phyloP scores from a whole-genome alignment of 2,888 invertebrate genomes.

The Pachliopta kotzebuea region DNA sequence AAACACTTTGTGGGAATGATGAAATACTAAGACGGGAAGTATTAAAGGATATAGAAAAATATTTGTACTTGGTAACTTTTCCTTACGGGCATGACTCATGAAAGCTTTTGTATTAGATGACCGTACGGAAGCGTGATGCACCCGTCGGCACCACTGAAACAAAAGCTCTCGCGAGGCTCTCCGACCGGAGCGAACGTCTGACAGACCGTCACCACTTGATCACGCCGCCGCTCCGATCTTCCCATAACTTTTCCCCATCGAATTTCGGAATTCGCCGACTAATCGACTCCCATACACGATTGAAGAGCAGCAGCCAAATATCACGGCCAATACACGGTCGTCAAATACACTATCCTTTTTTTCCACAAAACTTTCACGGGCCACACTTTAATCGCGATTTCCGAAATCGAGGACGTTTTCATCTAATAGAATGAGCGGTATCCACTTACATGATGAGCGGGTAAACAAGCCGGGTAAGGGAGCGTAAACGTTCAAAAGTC shows the following conservation, averaged over 20 bases:
- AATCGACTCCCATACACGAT: conserved; percentile 56
- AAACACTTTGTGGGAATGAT: background rate
- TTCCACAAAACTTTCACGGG: conserved; percentile 74
- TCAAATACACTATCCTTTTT: conserved; percentile 52
- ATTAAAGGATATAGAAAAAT: conserved; percentile 57
- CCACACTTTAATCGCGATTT: conserved; percentile 68
- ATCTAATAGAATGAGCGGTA: conserved; percentile 71
- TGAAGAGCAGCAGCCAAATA: conserved; percentile 50
- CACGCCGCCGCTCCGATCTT: conserved; percentile 59
- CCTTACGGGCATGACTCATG: conserved; percentile 57
- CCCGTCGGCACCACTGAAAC: conserved; percentile 50
- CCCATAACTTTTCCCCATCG: conserved; percentile 61
- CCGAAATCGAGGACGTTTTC: conserved; percentile 73
- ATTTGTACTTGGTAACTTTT: conserved; percentile 64
- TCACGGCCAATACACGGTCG: conserved; percentile 41
- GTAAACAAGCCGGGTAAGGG: conserved; percentile 78
- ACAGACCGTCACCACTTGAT: conserved; percentile 44
- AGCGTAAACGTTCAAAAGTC: conserved; percentile 73
- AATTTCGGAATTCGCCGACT: conserved; percentile 71
- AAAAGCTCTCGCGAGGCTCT: conserved; percentile 64
- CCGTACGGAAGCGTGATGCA: conserved; percentile 48
- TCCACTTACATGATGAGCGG: conserved; percentile 78
- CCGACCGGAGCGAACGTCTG: conserved; percentile 50
- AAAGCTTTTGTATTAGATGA: conserved; percentile 55
- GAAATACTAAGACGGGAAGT: conserved; percentile 43